Percentiles rank a stretch among this genome's conserved stretches.
Evolutionary conservation across 2,113 vertebrate species (phyloP).

Genomic region (Psittacula cyanocephala): DNA sequence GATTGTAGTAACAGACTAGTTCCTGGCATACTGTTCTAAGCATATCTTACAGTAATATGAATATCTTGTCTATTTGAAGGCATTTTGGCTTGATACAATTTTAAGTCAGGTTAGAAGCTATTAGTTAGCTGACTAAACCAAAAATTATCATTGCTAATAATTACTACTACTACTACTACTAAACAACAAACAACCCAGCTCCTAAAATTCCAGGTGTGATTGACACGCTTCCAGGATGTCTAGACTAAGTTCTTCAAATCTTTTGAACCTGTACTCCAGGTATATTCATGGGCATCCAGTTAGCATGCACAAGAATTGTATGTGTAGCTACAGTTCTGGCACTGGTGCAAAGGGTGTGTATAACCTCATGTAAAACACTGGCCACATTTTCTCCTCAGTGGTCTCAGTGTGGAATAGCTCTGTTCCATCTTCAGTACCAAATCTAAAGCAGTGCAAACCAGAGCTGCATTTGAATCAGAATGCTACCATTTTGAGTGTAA

Average conservation of each 20-base stretch:
- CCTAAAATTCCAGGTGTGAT: background rate
- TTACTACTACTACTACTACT: too few species aligned
- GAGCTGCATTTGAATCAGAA: background rate
- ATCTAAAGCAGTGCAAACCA: background rate
- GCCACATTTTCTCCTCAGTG: background rate
- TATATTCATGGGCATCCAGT: background rate
- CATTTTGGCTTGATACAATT: background rate
- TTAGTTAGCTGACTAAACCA: background rate
- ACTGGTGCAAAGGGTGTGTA: background rate
- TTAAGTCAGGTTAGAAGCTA: background rate
- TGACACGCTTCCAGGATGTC: background rate
- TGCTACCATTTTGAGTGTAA: background rate
- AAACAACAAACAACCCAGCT: background rate
- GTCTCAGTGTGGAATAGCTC: rapidly evolving
- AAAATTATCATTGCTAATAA: background rate
- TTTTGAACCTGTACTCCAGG: background rate
- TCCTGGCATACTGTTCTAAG: background rate
- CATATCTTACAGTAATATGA: background rate
- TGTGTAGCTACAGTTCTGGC: background rate
- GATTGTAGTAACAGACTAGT: background rate
- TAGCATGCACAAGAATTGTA: background rate
- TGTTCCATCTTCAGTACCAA: background rate
- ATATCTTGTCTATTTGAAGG: background rate
- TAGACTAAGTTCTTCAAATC: background rate
- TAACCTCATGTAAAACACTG: background rate